Base-by-base conservation (phyloP, 2,113 vertebrate species). In the Fregetta grallaria region DNA sequence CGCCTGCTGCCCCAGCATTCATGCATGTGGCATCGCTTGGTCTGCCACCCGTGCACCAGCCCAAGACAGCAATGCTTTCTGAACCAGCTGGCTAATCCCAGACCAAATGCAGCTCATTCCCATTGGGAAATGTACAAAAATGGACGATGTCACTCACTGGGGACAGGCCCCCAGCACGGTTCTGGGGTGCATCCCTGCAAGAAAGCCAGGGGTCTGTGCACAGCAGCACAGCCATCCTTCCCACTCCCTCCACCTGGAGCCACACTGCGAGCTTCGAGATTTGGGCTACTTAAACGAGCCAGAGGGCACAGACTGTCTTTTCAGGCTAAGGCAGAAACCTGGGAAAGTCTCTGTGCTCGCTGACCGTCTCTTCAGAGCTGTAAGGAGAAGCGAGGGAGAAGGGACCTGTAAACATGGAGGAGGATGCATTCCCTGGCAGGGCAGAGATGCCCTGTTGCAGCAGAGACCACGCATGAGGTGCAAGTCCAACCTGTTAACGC, bases 211-310 rank as follows among this genome's bases (percentile, higher is more conserved):
- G 58, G 16, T 84, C 44, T 72, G 15, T 50, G 53, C 52, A 62
- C 21, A 50, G 44, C 2, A 0, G 23, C 44, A 65, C 45, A 52
- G 13, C 20, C 56, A 19, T 25, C 86, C 58, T 42, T 50, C 55
- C 52, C 70, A 40, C 15, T 23, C 19, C 23, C 16, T 90, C 26
- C 23, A 23, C 10, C 11, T 22, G n/a, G 8, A 71, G 19, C 52
- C 53, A 32, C 53, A 19, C 15, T 2, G 20, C 22, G 11, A 72
- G 2, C 75, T 52, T 68, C 0, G 0, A 74, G 34, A 34, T 16
- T 53, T 45, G 36, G 36, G 59, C 44, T 55, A 4, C 32, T 71
- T 42, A 38, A 42, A 32, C 32, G 8, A 50, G 5, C 18, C 20
- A 36, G 53, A 61, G 40, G 49, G 34, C 71, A 70, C 15, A 32